phyloP scores from a whole-genome alignment of 2,797 vertebrate genomes.

The Zalophus californianus region DNA sequence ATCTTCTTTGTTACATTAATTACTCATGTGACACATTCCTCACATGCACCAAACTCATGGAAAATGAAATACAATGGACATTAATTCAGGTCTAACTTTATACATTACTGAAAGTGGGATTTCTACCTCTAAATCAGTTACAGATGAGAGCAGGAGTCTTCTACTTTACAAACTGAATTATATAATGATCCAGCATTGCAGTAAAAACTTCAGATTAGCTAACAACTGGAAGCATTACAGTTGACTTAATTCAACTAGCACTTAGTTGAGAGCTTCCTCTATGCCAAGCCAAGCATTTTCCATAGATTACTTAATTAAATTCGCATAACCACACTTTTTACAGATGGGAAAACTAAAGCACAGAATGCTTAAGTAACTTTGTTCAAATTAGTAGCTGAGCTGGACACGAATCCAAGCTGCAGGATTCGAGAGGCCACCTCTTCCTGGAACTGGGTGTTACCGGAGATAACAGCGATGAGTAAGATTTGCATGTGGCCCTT shows the following conservation, averaged over 20 bases:
- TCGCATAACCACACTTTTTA: background rate
- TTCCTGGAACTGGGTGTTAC: background rate
- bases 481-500: background rate
- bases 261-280: background rate
- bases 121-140: background rate
- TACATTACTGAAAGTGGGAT: background rate
- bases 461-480: background rate
- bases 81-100: background rate
- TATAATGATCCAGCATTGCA: background rate
- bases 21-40: background rate
- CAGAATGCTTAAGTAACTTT: background rate
- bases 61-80: background rate
- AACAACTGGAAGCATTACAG: background rate
- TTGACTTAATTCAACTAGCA: background rate
- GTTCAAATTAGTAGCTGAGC: background rate
- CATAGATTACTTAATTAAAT: background rate
- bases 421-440: background rate
- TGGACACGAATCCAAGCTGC: background rate
- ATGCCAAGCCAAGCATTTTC: background rate
- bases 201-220: background rate
- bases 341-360: background rate
- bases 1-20: background rate
- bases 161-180: background rate
- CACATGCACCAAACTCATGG: background rate
- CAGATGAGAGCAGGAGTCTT: background rate